A percentile compares a stretch with the other conserved stretches of the same genome.
These are phyloP conservation scores for Cantharis nigra DNA, from an alignment of 2,888 invertebrate genomes.

Conservation along the genomic window DNA sequence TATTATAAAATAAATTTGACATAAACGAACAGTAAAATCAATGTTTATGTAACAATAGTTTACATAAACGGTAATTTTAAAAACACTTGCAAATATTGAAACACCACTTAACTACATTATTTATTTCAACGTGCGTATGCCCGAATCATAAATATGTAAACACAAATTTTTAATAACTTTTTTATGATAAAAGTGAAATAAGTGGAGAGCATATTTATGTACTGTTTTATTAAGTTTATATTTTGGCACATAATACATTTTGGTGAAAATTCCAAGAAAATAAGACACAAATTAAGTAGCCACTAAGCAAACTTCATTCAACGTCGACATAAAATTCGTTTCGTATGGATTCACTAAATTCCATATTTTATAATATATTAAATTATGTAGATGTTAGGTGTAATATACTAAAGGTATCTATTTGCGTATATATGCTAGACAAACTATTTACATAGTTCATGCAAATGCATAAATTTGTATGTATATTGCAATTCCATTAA, in stretches of 20 bases:
- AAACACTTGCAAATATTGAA: neutral
- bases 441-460: neutral
- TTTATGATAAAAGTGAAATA: neutral
- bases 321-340: neutral
- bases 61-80: neutral
- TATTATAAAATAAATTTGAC: neutral
- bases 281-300: neutral
- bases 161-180: neutral
- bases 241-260: neutral
- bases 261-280: too few species aligned
- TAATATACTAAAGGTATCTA: neutral
- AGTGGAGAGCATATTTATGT: neutral
- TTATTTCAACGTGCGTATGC: neutral
- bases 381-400: neutral
- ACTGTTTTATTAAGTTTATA: neutral
- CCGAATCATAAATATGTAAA: neutral
- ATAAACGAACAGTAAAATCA: neutral
- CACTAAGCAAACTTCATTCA: neutral
- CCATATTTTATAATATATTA: neutral
- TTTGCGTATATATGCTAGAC: neutral
- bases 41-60: neutral
- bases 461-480: neutral
- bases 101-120: neutral
- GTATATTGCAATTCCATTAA: neutral
- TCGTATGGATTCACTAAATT: neutral